Base-by-base conservation (phyloP, 2,113 vertebrate species). In the Scortum barcoo region DNA sequence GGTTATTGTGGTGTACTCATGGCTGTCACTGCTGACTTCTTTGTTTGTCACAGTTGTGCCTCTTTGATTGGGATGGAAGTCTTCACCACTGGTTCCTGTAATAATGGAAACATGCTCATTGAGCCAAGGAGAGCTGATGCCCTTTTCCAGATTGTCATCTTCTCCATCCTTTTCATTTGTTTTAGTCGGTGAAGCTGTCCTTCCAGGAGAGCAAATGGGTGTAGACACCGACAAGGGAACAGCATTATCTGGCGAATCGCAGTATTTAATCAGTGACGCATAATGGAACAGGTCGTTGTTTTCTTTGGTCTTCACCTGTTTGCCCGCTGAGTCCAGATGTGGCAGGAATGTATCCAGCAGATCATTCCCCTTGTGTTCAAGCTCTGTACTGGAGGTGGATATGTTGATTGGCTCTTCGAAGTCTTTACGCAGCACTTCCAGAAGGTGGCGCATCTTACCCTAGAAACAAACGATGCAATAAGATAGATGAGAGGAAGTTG, bases 391-490 rank as follows among this genome's bases (percentile, higher is more conserved):
- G 24, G 53, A 80, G 36, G 22, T 60, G 53, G 84, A 63, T 10
- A 62, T 71, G 42, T 84, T 77, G 61, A 56, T 30, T 50, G 94
- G 90, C 24, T 82, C 89, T 30, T 93, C 81, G 77, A 96, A 89
- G 44, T 95, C 95, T 78, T 94, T 90, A 67, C 88, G 91, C 38
- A 96, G 77, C 14, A 91, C 74, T 62, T 95, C 95, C 92, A 96
- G 88, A 68, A 95, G 95, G 78, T 95, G 94, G 89, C 83, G 93
- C 95, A 96, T 95, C 94, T 96, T 95, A 80, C 86, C 89, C 95
- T 95, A 62, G 88, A 89, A 84, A 74, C 42, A 89, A 72, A 14
- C 8, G 60, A 77, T 20, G 14, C 7, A 28, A 60, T 44, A 11
- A 2, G 22, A 42, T 30, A 11, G 4, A 70, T 13, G 24, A 86